Conservation (phyloP, 2,113 vertebrate species). For the Lamprotornis superbus region DNA sequence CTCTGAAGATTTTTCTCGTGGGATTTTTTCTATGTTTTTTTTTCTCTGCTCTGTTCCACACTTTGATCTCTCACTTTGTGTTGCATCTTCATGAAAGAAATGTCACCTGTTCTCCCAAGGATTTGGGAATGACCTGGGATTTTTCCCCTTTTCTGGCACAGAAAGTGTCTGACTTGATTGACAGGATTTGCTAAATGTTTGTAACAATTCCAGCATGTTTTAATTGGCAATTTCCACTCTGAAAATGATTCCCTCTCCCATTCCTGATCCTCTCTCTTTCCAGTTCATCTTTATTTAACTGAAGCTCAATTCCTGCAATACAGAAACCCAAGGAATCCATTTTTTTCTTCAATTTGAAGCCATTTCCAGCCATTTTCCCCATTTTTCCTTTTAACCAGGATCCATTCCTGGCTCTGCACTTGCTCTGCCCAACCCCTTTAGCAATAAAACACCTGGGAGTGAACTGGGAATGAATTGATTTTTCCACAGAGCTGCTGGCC, state of each 20-base stretch:
- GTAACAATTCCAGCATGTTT: background rate
- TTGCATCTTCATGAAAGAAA: background rate
- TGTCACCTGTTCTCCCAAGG: background rate
- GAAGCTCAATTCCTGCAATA: background rate
- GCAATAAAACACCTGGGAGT: slow-evolving; percentile 46
- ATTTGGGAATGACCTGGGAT: background rate
- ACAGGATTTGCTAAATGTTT: background rate
- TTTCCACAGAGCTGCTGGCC: slow-evolving; percentile 43
- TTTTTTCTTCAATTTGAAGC: background rate
- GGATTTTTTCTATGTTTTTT: background rate
- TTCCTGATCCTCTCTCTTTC: background rate
- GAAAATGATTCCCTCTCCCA: background rate
- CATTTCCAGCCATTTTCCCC: background rate
- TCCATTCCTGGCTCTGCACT: background rate
- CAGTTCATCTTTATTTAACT: background rate
- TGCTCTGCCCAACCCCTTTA: background rate
- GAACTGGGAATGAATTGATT: slow-evolving; percentile 21
- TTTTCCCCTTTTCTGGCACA: background rate
- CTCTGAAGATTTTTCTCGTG: background rate
- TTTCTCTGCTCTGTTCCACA: background rate
- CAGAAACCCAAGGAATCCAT: background rate
- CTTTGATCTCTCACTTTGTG: background rate
- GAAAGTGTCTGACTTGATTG: background rate
- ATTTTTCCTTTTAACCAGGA: background rate
- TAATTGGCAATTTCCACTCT: background rate